Evolutionary conservation across 2,888 invertebrate genomes (phyloP).

Genomic region (Plebejus melissa): DNA sequence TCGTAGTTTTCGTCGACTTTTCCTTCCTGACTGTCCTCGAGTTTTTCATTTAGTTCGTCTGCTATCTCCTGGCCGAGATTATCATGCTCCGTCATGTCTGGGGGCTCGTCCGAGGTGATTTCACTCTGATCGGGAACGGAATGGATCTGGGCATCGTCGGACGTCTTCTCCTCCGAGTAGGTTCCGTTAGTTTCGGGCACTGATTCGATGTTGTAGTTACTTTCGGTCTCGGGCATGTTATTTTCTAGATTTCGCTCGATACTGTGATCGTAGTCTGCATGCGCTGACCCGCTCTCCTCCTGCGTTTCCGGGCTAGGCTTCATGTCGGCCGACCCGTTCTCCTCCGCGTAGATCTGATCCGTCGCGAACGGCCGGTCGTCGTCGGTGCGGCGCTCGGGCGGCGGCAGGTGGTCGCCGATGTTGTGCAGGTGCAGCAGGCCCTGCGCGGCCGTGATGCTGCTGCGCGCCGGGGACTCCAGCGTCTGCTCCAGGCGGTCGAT

Average conservation of each 20-base stretch:
- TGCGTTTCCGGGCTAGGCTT: slow-evolving; percentile 52
- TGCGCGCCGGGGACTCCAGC: slow-evolving; percentile 70
- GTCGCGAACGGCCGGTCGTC: slow-evolving; percentile 65
- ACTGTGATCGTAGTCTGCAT: slow-evolving; percentile 52
- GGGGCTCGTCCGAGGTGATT: slow-evolving; percentile 44
- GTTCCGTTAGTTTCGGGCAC: slow-evolving; percentile 57
- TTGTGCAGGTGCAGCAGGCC: slow-evolving; percentile 66
- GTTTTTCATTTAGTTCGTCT: slow-evolving; percentile 33
- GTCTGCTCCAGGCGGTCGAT: slow-evolving; percentile 82
- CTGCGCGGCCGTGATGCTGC: slow-evolving; percentile 67
- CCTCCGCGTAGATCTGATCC: slow-evolving; percentile 54
- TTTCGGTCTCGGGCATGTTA: slow-evolving; percentile 45
- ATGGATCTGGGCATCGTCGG: slow-evolving; percentile 46
- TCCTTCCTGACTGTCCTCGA: slow-evolving; percentile 33
- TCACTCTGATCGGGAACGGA: slow-evolving; percentile 53
- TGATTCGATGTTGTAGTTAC: slow-evolving; percentile 52
- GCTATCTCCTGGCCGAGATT: slow-evolving; percentile 36
- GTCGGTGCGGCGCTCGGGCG: slow-evolving; percentile 53
- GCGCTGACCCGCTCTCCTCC: slow-evolving; percentile 47
- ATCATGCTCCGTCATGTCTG: slow-evolving; percentile 31
- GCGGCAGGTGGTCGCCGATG: slow-evolving; percentile 57
- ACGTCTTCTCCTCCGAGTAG: slow-evolving; percentile 45
- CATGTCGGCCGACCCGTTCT: slow-evolving; percentile 49
- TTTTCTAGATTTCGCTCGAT: slow-evolving; percentile 58
- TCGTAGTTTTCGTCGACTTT: slow-evolving; percentile 37